phyloP scores from a whole-genome alignment of 2,113 vertebrate species.

The Ceyx cyanopectus region DNA sequence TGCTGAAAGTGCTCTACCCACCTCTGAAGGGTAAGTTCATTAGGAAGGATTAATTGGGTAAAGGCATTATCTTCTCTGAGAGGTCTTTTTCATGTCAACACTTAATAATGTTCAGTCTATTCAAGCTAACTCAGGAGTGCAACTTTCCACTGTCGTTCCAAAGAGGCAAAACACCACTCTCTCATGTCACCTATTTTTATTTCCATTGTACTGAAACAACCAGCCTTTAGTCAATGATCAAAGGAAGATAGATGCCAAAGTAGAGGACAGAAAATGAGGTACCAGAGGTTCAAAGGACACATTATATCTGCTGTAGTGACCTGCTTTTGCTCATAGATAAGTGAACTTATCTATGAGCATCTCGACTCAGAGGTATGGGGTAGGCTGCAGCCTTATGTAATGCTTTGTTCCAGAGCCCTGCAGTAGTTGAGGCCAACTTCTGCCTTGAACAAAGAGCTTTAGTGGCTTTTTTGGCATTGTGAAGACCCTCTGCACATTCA shows the following conservation, averaged over 20 bases:
- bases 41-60: slow-evolving; percentile 54
- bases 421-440: background rate
- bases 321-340: slow-evolving; percentile 16
- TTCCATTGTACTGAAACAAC: slow-evolving; percentile 39
- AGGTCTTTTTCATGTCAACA: slow-evolving; percentile 40
- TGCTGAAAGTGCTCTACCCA: background rate
- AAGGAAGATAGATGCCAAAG: background rate
- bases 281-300: slow-evolving; percentile 2
- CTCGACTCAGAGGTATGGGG: background rate
- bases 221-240: background rate
- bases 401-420: background rate
- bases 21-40: slow-evolving; percentile 25
- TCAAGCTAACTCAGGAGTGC: background rate
- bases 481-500: background rate
- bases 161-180: slow-evolving; percentile 2
- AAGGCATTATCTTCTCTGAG: slow-evolving; percentile 31
- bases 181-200: slow-evolving; percentile 27
- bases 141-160: background rate
- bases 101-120: slow-evolving; percentile 6
- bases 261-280: slow-evolving; percentile 1
- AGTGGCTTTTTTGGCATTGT: background rate
- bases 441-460: background rate
- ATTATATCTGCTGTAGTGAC: background rate
- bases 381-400: background rate
- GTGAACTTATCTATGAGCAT: background rate